These are phyloP conservation scores for Scaptomyza polygonia DNA, from an alignment of 2,888 invertebrate genomes.

Conservation along the genomic window DNA sequence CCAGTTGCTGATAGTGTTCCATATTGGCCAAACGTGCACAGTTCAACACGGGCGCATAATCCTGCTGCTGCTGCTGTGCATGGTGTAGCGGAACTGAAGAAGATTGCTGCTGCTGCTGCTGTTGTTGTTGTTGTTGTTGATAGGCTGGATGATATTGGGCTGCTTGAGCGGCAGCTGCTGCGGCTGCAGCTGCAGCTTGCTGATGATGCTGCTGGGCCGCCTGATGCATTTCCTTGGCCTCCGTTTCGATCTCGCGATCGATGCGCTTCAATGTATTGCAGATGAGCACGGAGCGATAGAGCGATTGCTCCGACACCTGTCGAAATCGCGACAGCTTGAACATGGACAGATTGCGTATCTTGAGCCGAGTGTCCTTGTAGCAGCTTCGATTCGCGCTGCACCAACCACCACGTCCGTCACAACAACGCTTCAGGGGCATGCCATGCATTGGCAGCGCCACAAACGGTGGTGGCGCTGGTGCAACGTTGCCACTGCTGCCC, in stretches of 20 bases:
- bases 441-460: constrained; percentile 74
- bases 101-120: constrained; percentile 62
- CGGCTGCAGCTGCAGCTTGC: constrained; percentile 69
- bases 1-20: constrained; percentile 81
- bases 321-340: constrained; percentile 94
- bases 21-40: constrained; percentile 80
- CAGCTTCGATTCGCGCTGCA: constrained; percentile 91
- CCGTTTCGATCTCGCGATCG: constrained; percentile 94
- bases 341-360: constrained; percentile 96
- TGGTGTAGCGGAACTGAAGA: constrained; percentile 61
- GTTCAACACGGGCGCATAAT: constrained; percentile 81
- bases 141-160: constrained; percentile 78
- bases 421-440: constrained; percentile 85
- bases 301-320: constrained; percentile 94
- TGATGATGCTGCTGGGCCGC: constrained; percentile 83
- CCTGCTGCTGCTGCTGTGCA: constrained; percentile 75
- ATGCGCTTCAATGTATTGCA: constrained; percentile 95
- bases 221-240: constrained; percentile 85
- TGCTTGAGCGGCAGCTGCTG: constrained; percentile 68
- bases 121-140: constrained; percentile 72
- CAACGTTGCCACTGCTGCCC: constrained; percentile 24
- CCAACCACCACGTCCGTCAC: constrained; percentile 88
- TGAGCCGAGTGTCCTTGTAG: constrained; percentile 93
- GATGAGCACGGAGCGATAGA: constrained; percentile 95
- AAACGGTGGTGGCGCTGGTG: constrained; percentile 40